These are phyloP conservation scores for Lepeophtheirus salmonis DNA, from an alignment of 1,140 invertebrate genomes.

Conservation along the genomic window DNA sequence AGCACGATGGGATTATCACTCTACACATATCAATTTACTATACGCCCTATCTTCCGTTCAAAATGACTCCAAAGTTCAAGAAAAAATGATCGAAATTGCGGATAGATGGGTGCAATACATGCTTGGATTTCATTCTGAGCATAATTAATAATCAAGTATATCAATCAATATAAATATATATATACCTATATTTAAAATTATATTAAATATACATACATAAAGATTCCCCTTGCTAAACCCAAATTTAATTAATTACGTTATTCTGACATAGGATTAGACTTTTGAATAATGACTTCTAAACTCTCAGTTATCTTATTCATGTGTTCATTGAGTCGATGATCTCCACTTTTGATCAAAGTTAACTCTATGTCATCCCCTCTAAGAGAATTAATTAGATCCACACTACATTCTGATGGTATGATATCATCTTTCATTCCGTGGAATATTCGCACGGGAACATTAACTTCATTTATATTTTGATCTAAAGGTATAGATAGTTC, in stretches of 20 bases:
- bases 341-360: neutral
- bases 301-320: neutral
- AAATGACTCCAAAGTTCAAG: neutral
- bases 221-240: no score
- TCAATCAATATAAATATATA: no score
- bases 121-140: constrained; percentile 73
- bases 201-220: no score
- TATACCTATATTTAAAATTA: no score
- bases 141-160: constrained; percentile 62
- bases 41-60: constrained; percentile 61
- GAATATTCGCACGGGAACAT: neutral
- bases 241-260: no score
- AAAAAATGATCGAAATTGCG: constrained; percentile 49
- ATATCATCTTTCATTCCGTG: neutral
- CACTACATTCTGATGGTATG: neutral
- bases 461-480: neutral
- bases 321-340: neutral
- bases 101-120: constrained; percentile 88
- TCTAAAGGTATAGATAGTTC: neutral
- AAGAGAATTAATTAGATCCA: neutral
- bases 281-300: neutral
- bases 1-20: constrained; percentile 87
- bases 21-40: constrained; percentile 90
- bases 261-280: no score
- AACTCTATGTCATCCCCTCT: neutral